phyloP scores from a whole-genome alignment of 1,140 invertebrate genomes.

The Hormaphis cornu region DNA sequence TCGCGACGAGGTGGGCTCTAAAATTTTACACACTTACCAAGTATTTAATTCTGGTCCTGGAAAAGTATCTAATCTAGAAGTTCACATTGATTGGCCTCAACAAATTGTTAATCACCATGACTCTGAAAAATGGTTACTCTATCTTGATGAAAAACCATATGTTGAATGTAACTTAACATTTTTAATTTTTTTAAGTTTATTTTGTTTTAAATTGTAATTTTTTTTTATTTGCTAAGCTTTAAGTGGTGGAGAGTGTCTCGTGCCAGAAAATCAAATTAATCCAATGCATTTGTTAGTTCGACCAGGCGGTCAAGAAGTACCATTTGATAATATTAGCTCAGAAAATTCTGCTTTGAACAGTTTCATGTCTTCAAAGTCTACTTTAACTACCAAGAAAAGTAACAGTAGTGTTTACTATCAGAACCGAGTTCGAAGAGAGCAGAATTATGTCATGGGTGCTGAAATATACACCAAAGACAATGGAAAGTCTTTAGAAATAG shows the following conservation, averaged over 20 bases:
- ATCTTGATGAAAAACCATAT: slow-evolving; percentile 68
- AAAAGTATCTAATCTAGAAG: slow-evolving; percentile 62
- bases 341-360: slow-evolving; percentile 3
- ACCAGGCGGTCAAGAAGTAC: slow-evolving; percentile 45
- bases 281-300: slow-evolving; percentile 55
- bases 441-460: slow-evolving; percentile 38
- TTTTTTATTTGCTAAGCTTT: slow-evolving; percentile 41
- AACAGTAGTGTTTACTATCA: slow-evolving; percentile 4
- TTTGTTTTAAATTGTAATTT: not conserved
- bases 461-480: slow-evolving; percentile 60
- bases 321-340: slow-evolving; percentile 9
- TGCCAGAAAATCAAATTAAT: slow-evolving; percentile 53
- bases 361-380: not conserved
- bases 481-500: slow-evolving; percentile 59
- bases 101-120: slow-evolving; percentile 68
- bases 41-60: slow-evolving; percentile 82
- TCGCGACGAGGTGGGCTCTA: slow-evolving; percentile 75
- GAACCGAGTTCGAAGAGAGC: slow-evolving; percentile 5
- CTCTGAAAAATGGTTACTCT: slow-evolving; percentile 81
- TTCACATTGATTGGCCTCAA: slow-evolving; percentile 82
- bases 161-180: slow-evolving; percentile 52
- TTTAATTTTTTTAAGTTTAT: not conserved
- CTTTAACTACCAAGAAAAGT: not conserved
- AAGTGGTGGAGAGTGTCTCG: slow-evolving; percentile 53
- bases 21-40: slow-evolving; percentile 74